phyloP scores from a whole-genome alignment of 2,113 vertebrate genomes.

The Sminthopsis crassicaudata region DNA sequence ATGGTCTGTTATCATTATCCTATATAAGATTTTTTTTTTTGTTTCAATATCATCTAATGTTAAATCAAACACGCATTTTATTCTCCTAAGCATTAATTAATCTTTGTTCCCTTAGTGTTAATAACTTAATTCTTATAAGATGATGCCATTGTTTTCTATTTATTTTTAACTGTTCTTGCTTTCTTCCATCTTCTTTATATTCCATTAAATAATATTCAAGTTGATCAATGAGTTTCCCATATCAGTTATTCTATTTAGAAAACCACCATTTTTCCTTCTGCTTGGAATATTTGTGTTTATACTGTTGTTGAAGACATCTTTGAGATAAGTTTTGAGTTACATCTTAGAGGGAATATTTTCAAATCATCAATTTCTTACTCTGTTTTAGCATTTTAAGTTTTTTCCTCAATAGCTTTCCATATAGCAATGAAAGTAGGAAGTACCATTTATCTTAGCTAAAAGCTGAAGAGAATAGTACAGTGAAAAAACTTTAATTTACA shows the following conservation, averaged over 20 bases:
- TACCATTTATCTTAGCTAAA: not conserved
- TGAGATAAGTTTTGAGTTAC: not conserved
- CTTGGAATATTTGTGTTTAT: not conserved
- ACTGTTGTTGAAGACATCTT: conserved; percentile 3
- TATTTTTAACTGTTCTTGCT: not conserved
- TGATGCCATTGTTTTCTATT: not conserved
- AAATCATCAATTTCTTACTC: conserved; percentile 47
- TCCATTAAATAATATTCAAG: not conserved
- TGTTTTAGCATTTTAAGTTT: not conserved
- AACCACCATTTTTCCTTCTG: not conserved
- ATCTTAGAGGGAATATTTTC: conserved; percentile 39
- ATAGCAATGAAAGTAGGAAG: not conserved
- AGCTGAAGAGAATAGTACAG: not conserved
- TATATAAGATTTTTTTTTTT: not conserved
- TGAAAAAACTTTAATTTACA: conserved; percentile 5
- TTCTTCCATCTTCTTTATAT: not conserved
- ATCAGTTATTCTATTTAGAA: not conserved
- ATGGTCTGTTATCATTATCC: not conserved
- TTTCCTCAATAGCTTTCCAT: not conserved
- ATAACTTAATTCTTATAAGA: not conserved
- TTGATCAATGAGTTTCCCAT: not conserved
- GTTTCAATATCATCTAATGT: not conserved
- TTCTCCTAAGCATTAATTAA: not conserved
- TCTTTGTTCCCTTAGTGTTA: not conserved
- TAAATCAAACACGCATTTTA: not conserved